phyloP scores from a whole-genome alignment of 2,113 vertebrate genomes.

The Mormoops blainvillei region DNA sequence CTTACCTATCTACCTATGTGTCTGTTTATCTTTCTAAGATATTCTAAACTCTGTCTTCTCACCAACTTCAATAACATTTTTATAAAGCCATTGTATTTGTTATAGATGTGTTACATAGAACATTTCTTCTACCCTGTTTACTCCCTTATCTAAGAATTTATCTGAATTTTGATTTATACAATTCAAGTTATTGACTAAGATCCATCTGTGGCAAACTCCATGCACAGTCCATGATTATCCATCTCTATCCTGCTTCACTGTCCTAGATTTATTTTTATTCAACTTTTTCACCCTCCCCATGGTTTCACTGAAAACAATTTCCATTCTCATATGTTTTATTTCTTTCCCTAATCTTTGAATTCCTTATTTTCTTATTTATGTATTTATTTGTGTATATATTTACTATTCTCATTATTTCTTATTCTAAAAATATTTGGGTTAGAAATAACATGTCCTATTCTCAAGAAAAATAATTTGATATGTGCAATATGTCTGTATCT shows the following conservation, averaged over 20 bases:
- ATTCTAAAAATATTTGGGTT: neutral
- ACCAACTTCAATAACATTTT: neutral
- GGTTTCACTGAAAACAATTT: neutral
- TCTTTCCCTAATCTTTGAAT: neutral
- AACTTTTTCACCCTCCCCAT: neutral
- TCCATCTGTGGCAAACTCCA: neutral
- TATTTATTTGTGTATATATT: neutral
- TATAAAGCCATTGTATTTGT: neutral
- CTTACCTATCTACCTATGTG: too few species aligned
- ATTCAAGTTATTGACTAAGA: neutral
- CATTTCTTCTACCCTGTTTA: neutral
- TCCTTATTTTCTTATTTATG: neutral
- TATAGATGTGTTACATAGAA: neutral
- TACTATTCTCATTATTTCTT: neutral
- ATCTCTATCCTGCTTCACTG: neutral
- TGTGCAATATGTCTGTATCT: neutral
- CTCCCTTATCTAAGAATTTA: neutral
- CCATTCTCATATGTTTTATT: neutral
- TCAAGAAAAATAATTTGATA: neutral
- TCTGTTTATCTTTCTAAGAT: neutral
- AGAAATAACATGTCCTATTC: neutral
- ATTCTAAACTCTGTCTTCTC: neutral
- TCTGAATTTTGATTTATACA: neutral
- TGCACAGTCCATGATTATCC: neutral
- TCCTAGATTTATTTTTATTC: neutral